phyloP scores from a whole-genome alignment of 1,140 invertebrate species.

The Hesperophylax magnus region DNA sequence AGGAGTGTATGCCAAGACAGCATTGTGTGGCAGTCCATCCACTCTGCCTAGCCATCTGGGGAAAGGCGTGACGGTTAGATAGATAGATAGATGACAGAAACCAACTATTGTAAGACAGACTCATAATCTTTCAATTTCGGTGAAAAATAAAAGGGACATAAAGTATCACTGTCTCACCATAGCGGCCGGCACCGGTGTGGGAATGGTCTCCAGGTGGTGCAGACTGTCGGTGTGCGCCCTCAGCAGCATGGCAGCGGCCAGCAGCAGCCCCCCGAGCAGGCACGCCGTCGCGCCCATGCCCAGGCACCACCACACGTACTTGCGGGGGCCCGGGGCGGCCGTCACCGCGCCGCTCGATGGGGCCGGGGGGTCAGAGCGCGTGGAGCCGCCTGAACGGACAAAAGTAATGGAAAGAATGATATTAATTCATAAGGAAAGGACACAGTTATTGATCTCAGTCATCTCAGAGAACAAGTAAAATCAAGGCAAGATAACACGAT shows the following conservation, averaged over 20 bases:
- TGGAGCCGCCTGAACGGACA: background rate
- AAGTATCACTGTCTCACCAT: slow-evolving; percentile 61
- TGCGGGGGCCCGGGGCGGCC: slow-evolving; percentile 55
- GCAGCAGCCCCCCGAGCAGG: slow-evolving; percentile 64
- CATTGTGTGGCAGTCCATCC: too few species aligned
- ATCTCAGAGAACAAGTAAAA: too few species aligned
- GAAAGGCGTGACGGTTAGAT: too few species aligned
- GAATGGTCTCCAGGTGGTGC: slow-evolving; percentile 69
- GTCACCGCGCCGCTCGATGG: background rate
- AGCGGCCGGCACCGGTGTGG: slow-evolving; percentile 67
- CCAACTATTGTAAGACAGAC: background rate
- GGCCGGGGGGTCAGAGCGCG: background rate
- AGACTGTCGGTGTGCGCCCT: slow-evolving; percentile 65
- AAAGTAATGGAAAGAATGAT: background rate
- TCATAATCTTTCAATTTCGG: background rate
- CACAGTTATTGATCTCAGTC: too few species aligned
- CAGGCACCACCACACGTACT: slow-evolving; percentile 70
- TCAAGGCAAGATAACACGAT: too few species aligned
- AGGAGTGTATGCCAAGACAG: too few species aligned
- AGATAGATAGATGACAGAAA: too few species aligned
- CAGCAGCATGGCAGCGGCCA: slow-evolving; percentile 66
- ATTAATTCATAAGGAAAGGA: too few species aligned
- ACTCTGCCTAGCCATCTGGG: too few species aligned
- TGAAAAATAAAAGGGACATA: too few species aligned
- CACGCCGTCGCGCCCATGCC: slow-evolving; percentile 66